Conservation (phyloP, 2,888 invertebrate genomes). For the Noctua janthina region DNA sequence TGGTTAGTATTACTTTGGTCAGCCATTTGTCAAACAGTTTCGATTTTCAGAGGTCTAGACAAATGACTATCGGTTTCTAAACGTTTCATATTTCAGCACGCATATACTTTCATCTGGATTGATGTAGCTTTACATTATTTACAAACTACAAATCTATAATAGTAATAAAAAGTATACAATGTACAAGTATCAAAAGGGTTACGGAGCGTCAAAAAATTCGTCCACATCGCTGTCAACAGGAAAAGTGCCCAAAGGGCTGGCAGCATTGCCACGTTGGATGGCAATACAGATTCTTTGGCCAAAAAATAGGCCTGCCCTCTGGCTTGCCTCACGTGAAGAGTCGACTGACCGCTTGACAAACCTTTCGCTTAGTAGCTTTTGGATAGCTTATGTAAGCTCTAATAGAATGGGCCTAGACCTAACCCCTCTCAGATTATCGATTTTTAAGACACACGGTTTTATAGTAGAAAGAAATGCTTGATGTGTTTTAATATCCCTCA, state of each 20-base stretch:
- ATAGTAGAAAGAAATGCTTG: constrained; percentile 5
- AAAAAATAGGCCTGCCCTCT: too few species aligned
- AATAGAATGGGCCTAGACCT: not conserved
- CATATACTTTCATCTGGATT: not conserved
- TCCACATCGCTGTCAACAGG: too few species aligned
- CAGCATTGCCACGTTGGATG: too few species aligned
- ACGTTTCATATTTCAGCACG: not conserved
- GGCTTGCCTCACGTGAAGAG: too few species aligned
- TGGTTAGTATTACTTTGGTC: not conserved
- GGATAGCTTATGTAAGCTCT: not conserved
- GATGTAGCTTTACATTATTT: not conserved
- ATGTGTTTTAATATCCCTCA: constrained; percentile 46
- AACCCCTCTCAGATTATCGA: not conserved
- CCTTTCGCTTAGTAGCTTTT: not conserved
- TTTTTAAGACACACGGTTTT: not conserved
- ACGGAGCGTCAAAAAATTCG: too few species aligned
- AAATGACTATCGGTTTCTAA: not conserved
- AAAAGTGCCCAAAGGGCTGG: too few species aligned
- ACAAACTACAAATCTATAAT: too few species aligned
- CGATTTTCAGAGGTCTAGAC: not conserved
- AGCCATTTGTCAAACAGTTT: not conserved
- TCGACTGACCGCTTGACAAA: too few species aligned
- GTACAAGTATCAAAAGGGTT: too few species aligned
- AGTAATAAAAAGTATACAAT: too few species aligned
- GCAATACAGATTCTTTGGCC: too few species aligned